These are phyloP conservation scores for Phenganax subtilis DNA, from an alignment of 92 coral and sea anemone species.

Conservation along the genomic window DNA sequence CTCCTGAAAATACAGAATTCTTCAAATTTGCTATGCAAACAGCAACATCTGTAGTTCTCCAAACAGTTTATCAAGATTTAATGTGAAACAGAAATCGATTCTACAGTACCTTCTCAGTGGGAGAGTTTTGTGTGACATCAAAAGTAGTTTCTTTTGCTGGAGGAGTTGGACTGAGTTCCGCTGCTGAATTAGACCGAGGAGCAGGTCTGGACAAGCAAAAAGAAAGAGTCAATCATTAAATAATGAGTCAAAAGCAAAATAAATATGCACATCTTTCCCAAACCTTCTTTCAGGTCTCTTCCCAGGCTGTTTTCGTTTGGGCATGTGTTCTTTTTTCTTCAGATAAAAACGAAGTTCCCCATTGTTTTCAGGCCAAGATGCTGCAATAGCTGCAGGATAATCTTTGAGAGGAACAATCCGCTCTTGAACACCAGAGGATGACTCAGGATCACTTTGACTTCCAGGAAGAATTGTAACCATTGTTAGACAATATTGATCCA, in stretches of 20 bases:
- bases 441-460: constrained; percentile 50
- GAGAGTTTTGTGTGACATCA: constrained; percentile 25
- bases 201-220: not conserved
- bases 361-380: constrained; percentile 85
- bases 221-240: not conserved
- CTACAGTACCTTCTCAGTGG: constrained; percentile 8
- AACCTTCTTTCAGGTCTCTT: constrained; percentile 14
- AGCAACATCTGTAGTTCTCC: too few relatives aligned
- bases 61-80: too few relatives aligned
- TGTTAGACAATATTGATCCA: constrained; percentile 88
- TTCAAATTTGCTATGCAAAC: not conserved
- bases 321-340: constrained; percentile 83
- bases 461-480: constrained; percentile 85
- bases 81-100: too few relatives aligned
- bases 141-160: constrained; percentile 24
- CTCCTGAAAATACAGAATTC: constrained; percentile 17
- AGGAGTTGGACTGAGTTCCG: not conserved
- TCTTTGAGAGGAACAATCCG: constrained; percentile 91
- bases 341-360: constrained; percentile 89
- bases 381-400: constrained; percentile 86
- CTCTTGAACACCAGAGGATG: constrained; percentile 72
- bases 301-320: constrained; percentile 53
- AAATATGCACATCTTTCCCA: not conserved
- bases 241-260: not conserved
- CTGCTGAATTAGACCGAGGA: not conserved